Percentiles rank a stretch among this genome's conserved stretches.
Conservation (phyloP, 2,113 vertebrate species). For the Azemiops feae region DNA sequence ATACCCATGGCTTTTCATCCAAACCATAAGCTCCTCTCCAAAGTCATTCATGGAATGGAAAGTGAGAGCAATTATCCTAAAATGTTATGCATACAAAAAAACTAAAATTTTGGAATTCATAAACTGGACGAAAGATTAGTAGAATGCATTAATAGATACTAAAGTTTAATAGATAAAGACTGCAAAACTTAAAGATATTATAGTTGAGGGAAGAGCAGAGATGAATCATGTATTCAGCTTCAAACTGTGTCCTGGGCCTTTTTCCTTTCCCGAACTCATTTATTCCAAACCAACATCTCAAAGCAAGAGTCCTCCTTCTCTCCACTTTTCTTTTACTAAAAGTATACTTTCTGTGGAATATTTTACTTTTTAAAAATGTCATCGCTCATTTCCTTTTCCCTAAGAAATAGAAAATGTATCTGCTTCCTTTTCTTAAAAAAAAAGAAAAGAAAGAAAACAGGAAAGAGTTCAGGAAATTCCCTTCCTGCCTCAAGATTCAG, state of each 20-base stretch:
- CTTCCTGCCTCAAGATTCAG: background rate
- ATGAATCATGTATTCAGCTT: background rate
- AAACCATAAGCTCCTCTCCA: constrained; percentile 57
- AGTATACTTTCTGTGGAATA: background rate
- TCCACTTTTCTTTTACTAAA: background rate
- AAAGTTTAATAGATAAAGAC: background rate
- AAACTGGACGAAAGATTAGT: background rate
- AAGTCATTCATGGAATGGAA: constrained; percentile 51
- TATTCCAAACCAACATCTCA: background rate
- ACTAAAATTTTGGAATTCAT: constrained; percentile 4
- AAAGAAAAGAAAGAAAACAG: background rate
- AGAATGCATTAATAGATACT: background rate
- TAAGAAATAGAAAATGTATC: background rate
- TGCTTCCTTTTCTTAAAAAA: background rate
- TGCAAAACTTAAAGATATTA: background rate
- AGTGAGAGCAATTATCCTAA: constrained; percentile 37
- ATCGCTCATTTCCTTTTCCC: background rate
- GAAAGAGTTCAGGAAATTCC: background rate
- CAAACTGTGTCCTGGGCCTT: background rate
- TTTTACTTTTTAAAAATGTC: background rate
- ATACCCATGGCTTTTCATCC: constrained; percentile 66
- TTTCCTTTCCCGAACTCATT: background rate
- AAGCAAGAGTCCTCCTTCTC: background rate
- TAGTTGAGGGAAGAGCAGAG: background rate
- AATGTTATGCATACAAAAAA: constrained; percentile 22